Conservation (phyloP, 2,113 vertebrate genomes). For the Micromys minutus region DNA sequence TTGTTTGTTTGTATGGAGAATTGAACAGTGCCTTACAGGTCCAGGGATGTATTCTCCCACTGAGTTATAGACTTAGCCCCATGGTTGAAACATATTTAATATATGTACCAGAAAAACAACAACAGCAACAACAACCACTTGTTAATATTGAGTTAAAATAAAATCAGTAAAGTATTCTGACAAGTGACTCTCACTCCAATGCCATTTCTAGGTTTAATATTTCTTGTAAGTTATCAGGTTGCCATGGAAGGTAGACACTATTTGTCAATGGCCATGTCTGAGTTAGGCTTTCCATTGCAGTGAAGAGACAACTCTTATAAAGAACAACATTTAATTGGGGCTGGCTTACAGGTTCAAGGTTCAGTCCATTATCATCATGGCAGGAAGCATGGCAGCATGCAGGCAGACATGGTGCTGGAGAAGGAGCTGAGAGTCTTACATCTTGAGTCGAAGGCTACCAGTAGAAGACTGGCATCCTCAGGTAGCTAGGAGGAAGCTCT, state of each 20-base stretch:
- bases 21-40: background rate
- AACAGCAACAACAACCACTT: background rate
- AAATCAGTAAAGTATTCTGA: slow-evolving; percentile 7
- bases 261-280: background rate
- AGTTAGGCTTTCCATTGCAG: no score
- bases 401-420: no score
- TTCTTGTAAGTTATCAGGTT: background rate
- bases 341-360: no score
- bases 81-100: background rate
- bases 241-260: background rate
- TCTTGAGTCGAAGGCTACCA: no score
- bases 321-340: no score
- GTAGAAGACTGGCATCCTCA: no score
- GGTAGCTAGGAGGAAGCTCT: no score
- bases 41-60: background rate
- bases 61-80: background rate
- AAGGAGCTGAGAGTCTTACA: no score
- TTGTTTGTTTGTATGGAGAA: background rate
- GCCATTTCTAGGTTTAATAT: background rate
- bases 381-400: no score
- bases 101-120: background rate
- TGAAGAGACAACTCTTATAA: no score
- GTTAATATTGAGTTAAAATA: background rate
- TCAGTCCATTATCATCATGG: no score
- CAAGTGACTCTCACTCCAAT: background rate